Percentiles rank a stretch among this genome's conserved stretches.
These are phyloP conservation scores for Clostera curtula DNA, from an alignment of 2,888 invertebrate genomes.

Conservation along the genomic window DNA sequence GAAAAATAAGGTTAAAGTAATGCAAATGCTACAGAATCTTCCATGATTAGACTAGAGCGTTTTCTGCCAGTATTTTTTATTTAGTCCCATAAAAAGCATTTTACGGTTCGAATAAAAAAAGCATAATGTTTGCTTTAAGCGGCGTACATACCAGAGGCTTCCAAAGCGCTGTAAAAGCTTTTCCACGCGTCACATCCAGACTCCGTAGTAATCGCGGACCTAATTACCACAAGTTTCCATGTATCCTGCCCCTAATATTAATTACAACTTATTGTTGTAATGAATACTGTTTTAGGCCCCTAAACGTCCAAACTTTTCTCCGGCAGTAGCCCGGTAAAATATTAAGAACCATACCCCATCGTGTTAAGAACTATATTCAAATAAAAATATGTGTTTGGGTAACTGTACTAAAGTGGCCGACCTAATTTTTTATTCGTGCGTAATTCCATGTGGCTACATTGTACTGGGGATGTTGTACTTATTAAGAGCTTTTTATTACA, in stretches of 20 bases:
- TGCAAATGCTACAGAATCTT: no score
- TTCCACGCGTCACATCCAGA: conserved; percentile 46
- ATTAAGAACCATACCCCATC: no score
- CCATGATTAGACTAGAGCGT: no score
- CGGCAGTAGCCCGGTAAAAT: no score
- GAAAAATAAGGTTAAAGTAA: no score
- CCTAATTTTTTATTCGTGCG: conserved; percentile 16
- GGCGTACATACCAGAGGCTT: conserved; percentile 26
- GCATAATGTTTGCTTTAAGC: conserved; percentile 37
- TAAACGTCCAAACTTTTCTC: no score
- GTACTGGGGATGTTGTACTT: background rate
- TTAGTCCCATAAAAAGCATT: conserved; percentile 21
- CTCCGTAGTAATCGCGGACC: conserved; percentile 29
- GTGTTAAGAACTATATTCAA: no score
- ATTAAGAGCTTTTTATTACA: conserved; percentile 1
- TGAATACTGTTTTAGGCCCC: conserved; percentile 27
- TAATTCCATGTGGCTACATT: conserved; percentile 7
- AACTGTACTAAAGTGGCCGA: conserved; percentile 17
- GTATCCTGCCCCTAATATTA: conserved; percentile 41
- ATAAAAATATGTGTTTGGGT: no score
- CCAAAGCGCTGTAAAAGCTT: conserved; percentile 51
- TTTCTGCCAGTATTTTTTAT: no score
- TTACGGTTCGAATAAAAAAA: conserved; percentile 23
- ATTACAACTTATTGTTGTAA: conserved; percentile 44
- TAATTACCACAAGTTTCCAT: conserved; percentile 64